Evolutionary conservation across 2,797 vertebrate species (phyloP).

Genomic region (Micromesistius poutassou): DNA sequence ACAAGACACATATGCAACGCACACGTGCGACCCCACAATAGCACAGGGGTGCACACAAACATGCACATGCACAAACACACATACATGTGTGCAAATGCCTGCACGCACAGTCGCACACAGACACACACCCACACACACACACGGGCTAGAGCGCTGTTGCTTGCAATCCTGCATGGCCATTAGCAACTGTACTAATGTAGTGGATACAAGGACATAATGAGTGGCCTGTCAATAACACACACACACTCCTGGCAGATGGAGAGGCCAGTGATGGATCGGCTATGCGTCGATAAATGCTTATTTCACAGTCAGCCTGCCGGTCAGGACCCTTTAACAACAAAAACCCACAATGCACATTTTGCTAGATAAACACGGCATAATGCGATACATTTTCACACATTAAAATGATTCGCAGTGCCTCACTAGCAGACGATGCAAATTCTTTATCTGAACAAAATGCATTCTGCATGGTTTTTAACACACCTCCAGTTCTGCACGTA

Average conservation of each 20-base stretch:
- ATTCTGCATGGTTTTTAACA: neutral
- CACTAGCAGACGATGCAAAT: neutral
- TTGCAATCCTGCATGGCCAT: constrained; percentile 7
- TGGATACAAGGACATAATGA: constrained; percentile 18
- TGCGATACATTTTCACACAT: neutral
- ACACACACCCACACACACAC: neutral
- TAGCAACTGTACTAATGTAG: constrained; percentile 19
- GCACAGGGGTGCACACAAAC: neutral
- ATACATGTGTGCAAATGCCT: neutral
- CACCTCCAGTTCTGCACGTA: too few relatives aligned
- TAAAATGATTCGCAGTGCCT: neutral
- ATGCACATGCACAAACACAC: neutral
- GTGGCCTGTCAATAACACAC: constrained; percentile 16
- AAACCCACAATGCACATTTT: neutral
- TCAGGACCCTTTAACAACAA: constrained; percentile 19
- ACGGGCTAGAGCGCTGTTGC: neutral
- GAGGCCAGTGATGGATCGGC: constrained; percentile 15
- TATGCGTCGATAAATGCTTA: constrained; percentile 12
- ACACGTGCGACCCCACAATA: neutral
- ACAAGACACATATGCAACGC: neutral
- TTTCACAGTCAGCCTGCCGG: constrained; percentile 5
- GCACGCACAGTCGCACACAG: neutral
- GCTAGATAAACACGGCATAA: neutral
- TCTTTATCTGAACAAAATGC: neutral
- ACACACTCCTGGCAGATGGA: neutral